Base-by-base conservation (phyloP, 1,140 invertebrate genomes). In the Lineus longissimus region DNA sequence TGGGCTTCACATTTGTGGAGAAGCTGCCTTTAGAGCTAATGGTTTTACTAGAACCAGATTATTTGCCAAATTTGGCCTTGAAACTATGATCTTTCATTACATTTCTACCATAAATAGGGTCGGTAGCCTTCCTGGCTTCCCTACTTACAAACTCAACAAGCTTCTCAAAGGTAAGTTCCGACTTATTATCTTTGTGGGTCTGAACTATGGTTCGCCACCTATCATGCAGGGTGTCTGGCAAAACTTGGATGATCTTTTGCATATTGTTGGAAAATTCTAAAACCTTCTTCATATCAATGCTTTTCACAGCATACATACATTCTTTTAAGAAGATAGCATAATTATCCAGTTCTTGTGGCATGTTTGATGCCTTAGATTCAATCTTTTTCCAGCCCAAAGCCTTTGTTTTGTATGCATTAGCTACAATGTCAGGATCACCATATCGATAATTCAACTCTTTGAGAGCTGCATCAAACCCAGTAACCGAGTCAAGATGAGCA, bases 381-480 rank as follows among this genome's bases (percentile, higher is more conserved):
- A 54, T 54, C 47, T 54, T 9, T n/a, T 19, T 19, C 47, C 47
- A 54, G 4, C 25, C 47, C 9, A 54, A n/a, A 7, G 25, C 19
- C 47, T 54, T 54, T n/a, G 4, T 54, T 22, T 7, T 54, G n/a
- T 22, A 54, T 9, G 19, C 9, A 27, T 54, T 27, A 7, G 25
- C 47, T 27, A 54, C 25, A 6, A 54, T 27, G 4, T 54, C 47
- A 22, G 47, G n/a, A 54, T 54, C 25, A 7, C 47, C 47, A n/a
- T 54, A 54, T 54, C 47, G 4, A 54, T n/a, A 4, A n/a, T 54
- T 27, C 19, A 54, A n/a, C 47, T 54, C 47, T n/a, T 54, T 54
- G 6, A 54, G 6, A 27, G 25, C 47, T 22, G 47, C 47, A 6
- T 54, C 25, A 54, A 7, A 54, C 9, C 19, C 47, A 22, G 25